A percentile compares a stretch with the other conserved stretches of the same genome.
These are phyloP conservation scores for Leptarthrus brevirostris DNA, from an alignment of 2,888 invertebrate species.

Conservation along the genomic window DNA sequence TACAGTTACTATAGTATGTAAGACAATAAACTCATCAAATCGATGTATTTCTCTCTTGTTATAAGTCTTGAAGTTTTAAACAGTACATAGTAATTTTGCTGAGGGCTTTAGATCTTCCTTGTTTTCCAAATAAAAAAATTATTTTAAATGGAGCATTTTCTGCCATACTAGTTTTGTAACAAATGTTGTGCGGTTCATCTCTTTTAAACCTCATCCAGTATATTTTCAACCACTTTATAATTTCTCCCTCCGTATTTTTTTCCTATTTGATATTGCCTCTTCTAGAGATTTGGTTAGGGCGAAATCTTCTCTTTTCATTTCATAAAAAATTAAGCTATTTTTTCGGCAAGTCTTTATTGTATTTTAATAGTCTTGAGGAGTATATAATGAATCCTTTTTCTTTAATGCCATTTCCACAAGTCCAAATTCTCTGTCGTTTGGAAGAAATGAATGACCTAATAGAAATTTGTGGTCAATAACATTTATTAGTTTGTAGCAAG, in stretches of 20 bases:
- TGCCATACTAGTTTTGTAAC: neutral
- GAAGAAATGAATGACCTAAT: conserved; percentile 35
- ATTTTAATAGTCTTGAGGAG: neutral
- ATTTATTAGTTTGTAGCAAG: conserved; percentile 46
- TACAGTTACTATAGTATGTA: neutral
- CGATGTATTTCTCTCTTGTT: conserved; percentile 20
- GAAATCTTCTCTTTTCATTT: conserved; percentile 15
- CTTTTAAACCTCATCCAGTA: conserved; percentile 11
- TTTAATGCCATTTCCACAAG: conserved; percentile 20
- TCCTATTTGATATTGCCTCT: conserved; percentile 16
- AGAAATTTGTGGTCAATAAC: too few species aligned
- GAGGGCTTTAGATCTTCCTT: conserved; percentile 13
- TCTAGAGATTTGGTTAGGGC: neutral
- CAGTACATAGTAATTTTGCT: conserved; percentile 22
- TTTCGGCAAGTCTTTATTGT: conserved; percentile 27
- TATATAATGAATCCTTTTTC: conserved; percentile 12
- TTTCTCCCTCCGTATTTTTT: conserved; percentile 24
- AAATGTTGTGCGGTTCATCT: neutral
- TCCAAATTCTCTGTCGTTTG: conserved; percentile 46
- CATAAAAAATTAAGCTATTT: neutral
- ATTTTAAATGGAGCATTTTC: neutral
- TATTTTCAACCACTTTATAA: conserved; percentile 12
- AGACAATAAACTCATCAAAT: conserved; percentile 14
- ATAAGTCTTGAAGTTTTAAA: conserved; percentile 25
- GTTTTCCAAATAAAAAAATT: conserved; percentile 10